Base-by-base conservation (phyloP, 2,888 invertebrate species). In the Pilophorus perplexus region DNA sequence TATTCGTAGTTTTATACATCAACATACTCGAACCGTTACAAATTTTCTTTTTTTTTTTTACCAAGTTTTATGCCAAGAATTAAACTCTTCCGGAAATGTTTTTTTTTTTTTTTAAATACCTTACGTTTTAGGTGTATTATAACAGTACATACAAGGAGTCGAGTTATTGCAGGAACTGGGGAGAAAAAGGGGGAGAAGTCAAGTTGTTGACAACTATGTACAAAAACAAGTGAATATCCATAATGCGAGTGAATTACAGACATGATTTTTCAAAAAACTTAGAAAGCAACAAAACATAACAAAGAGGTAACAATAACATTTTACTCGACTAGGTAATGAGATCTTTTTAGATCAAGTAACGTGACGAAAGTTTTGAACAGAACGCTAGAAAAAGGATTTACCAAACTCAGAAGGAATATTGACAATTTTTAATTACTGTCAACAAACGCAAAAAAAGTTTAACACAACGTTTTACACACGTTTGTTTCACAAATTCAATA, bases 1-100 rank as follows among this genome's bases (percentile, higher is more conserved):
- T 64, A 60, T 55, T 55, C 62, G 57, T 54, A 50, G 55, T 68
- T 67, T 67, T 67, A 67, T 67, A 69, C 69, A 69, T 69, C 67
- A 69, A 69, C 69, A 69, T 69, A 69, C n/a, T 54, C 67, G 67
- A 69, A 69, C 65, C 55, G 65, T 69, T 69, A 69, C 69, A 69
- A 67, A 69, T 66, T 50, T 69, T 46, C 18, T 52, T 59, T 55
- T 4, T 16, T n/a, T n/a, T n/a, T n/a, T n/a, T n/a, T n/a, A n/a
- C n/a, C n/a, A 59, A 54, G 38, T 50, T 50, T 48, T 22, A 59
- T 62, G 38, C 50, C 60, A 67, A 62, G 60, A 23, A 38, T 27
- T 50, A 18, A 46, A 42, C 16, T 57, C 44, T 12, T 38, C 20
- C 42, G 42, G 40, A 44, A 66, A 66, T 16, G 42, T 16, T 59